Base-by-base conservation (phyloP, 2,888 invertebrate species). In the Ennomos erosarius region DNA sequence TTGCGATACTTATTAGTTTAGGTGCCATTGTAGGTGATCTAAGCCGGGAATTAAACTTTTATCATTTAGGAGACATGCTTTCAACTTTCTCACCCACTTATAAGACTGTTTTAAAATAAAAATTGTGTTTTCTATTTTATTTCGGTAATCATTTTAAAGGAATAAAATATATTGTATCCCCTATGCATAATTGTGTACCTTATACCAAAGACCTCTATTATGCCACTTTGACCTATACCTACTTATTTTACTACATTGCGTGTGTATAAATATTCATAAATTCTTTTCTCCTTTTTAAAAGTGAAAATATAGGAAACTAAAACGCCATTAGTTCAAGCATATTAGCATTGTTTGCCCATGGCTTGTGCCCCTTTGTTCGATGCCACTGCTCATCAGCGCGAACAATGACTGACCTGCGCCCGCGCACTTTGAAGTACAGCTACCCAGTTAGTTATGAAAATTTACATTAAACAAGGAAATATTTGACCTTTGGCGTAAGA, bases 371-470 rank as follows among this genome's bases (percentile, higher is more conserved):
- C 74, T 78, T 78, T 77, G 79, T 79, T 74, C 68, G 73, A 59
- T 71, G 73, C 68, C 70, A 71, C 60, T 66, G 69, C 73, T 82
- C 79, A 81, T 76, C 79, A 75, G 70, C 71, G 66, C 65, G 73
- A 85, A 86, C 84, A 82, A 83, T 82, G 79, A 65, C 62, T 68
- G 79, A 79, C 76, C 78, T 84, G 85, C 86, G 87, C 79, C 67
- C 67, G 82, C 84, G 83, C 84, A 84, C 75, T 73, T 76, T 71
- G 70, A 75, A 74, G 76, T 74, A 75, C 73, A 64, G 75, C 73
- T 76, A 79, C 78, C 72, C 61, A 16, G 57, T 63, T 64, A 45
- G 46, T 63, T 58, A 64, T 55, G 44, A 59, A 47, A 59, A 60
- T 48, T 60, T 64, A 35, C 55, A 16, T 49, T 44, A 52, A 13